These are phyloP conservation scores for Drosophila tani DNA, from an alignment of 1,140 invertebrate species.

Conservation along the genomic window DNA sequence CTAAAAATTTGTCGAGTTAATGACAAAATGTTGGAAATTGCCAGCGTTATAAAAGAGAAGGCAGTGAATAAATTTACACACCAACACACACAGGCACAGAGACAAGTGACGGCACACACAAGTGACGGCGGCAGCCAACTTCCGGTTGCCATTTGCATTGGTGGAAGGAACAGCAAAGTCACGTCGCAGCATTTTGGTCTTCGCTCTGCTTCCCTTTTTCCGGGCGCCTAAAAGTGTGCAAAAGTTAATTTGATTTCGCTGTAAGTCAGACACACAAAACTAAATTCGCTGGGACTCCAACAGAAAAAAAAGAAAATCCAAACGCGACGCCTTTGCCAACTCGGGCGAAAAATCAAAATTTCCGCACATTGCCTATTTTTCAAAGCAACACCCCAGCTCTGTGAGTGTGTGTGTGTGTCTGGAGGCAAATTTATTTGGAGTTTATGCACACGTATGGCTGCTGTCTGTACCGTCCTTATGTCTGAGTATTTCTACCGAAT, in stretches of 20 bases:
- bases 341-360: constrained; percentile 83
- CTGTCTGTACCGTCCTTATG: constrained; percentile 14
- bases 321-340: constrained; percentile 56
- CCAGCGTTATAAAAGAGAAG: constrained; percentile 53
- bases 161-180: constrained; percentile 18
- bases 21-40: constrained; percentile 72
- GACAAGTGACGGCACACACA: not conserved
- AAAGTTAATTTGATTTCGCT: constrained; percentile 79
- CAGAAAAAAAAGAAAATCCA: not conserved
- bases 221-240: constrained; percentile 61
- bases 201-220: constrained; percentile 8
- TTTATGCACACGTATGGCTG: constrained; percentile 37
- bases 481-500: constrained; percentile 36
- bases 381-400: constrained; percentile 30
- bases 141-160: constrained; percentile 54
- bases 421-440: constrained; percentile 59
- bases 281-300: constrained; percentile 34
- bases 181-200: constrained; percentile 65
- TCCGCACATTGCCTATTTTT: constrained; percentile 79
- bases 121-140: constrained; percentile 34
- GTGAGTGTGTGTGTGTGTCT: not conserved
- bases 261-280: constrained; percentile 61
- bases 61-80: constrained; percentile 50
- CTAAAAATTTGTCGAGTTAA: constrained; percentile 77
- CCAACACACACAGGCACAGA: constrained; percentile 2